These are phyloP conservation scores for Diarsia dahlii DNA, from an alignment of 2,888 invertebrate species.

Conservation along the genomic window DNA sequence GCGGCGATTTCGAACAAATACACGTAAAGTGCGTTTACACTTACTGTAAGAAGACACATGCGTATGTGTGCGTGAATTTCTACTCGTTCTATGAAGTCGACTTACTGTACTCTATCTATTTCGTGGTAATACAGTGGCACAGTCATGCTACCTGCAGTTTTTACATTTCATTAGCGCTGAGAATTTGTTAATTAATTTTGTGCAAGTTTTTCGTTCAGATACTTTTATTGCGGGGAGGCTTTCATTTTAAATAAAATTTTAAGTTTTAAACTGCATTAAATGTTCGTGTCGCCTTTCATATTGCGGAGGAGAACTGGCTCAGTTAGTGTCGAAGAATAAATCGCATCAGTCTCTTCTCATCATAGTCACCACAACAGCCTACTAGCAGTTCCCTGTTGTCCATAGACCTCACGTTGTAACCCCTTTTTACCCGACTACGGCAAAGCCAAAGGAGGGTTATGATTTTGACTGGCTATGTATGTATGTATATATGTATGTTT, in stretches of 20 bases:
- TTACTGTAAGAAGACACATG: neutral
- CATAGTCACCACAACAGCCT: neutral
- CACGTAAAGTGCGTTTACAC: neutral
- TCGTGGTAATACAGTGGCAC: neutral
- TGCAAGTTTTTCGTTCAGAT: conserved; percentile 45
- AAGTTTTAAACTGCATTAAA: conserved; percentile 28
- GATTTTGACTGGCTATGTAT: too few species aligned
- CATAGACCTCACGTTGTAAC: too few species aligned
- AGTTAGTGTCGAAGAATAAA: neutral
- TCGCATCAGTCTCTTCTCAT: too few species aligned
- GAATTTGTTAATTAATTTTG: conserved; percentile 56
- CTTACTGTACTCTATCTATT: conserved; percentile 4
- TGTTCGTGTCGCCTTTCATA: neutral
- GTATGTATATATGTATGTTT: too few species aligned
- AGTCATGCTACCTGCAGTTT: conserved; percentile 43
- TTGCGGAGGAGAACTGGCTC: neutral
- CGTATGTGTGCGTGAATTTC: neutral
- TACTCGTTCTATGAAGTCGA: neutral
- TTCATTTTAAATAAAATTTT: conserved; percentile 22
- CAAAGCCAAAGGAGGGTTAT: too few species aligned
- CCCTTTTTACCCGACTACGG: too few species aligned
- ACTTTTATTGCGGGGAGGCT: conserved; percentile 36
- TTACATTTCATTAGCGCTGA: conserved; percentile 54
- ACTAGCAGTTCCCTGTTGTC: too few species aligned
- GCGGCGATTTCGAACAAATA: neutral